Evolutionary conservation across 2,888 invertebrate species (phyloP), one percentile per base, ranked within the genome.

Genomic region (Gasteruption jaculator): DNA sequence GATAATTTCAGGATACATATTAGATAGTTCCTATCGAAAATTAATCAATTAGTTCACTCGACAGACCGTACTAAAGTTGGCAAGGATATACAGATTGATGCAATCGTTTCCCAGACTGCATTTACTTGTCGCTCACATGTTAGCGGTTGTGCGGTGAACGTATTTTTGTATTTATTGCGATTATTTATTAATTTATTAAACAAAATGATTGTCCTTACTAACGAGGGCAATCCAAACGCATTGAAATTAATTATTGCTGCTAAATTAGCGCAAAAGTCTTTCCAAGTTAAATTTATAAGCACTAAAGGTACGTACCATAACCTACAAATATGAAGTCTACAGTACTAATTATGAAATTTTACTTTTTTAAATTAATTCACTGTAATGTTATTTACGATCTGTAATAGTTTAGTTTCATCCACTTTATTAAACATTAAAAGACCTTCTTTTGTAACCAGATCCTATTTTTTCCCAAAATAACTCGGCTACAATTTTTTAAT

Each of bases 181-280:
- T 49, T 63, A 65, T 63, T 64, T 64, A 63, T 60, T 62, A 53
- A 57, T 29, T 53, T 51, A 53, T 59, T 53, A 54, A 46, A 52
- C 41, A 80, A 74, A 73, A 85, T 86, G 82, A 82, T 81, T 63
- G 77, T 86, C 50, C 79, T 78, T 52, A 83, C 86, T 7, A 89
- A 89, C 63, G 79, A 83, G 60, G 84, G 82, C 56, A 90, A 89
- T 71, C 85, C 86, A 20, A 79, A 84, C 14, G 79, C 83, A 15
- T 72, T 90, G 49, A 89, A 90, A 68, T 63, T 90, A 50, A 60
- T 87, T 19, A 75, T 87, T 57, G 81, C 84, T 44, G 80, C 82
- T 7, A 82, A 83, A 59, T 76, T 82, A 51, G 77, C 79, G 0
- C 32, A 44, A 26, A 77, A 80, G 59, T 70, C 77, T 49, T 72